Evolutionary conservation across 2,888 invertebrate genomes (phyloP), one percentile per base, ranked within the genome.

Genomic region (Lycia hirtaria): DNA sequence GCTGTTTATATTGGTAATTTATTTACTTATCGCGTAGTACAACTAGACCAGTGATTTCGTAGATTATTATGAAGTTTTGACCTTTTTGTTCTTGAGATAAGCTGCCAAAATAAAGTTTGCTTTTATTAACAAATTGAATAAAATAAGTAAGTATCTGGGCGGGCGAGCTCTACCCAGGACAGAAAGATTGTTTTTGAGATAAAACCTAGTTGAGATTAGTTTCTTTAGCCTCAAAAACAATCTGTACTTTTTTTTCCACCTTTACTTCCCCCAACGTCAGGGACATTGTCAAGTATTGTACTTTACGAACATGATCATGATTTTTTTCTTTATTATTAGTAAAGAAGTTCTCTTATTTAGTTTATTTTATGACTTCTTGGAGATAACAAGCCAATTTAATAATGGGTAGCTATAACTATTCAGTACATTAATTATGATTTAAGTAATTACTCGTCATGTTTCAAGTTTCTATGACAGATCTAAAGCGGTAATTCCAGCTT

Each of bases 1-100:
- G 89, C 89, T 89, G 89, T 83, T 87, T 72, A 64, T 74, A 73
- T 73, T 75, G 75, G 37, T 51, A 55, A 63, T 51, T 44, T 57
- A 48, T 56, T 59, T 50, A 17, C 32, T 32, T 50, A 37, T 32
- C 20, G n/a, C 10, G 17, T 41, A 17, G 26, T 10, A 15, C 14
- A 48, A 55, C 30, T 12, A 22, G 3, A 4, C 20, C n/a, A 14
- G 14, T 10, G 12, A 22, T 40, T 22, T 7, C n/a, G n/a, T n/a
- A n/a, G n/a, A n/a, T n/a, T 24, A 24, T 24, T 22, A n/a, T 10
- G 12, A 20, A 38, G 38, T n/a, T 10, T n/a, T 14, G n/a, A 38
- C 20, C 20, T 40, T 40, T 30, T 22, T 22, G 35, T 17, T 20
- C 5, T 22, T 22, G 37, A n/a, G n/a, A n/a, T n/a, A n/a, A n/a